A percentile compares a stretch with the other conserved stretches of the same genome.
These are phyloP conservation scores for Temnothorax ravouxi DNA, from an alignment of 2,888 invertebrate genomes.

Conservation along the genomic window DNA sequence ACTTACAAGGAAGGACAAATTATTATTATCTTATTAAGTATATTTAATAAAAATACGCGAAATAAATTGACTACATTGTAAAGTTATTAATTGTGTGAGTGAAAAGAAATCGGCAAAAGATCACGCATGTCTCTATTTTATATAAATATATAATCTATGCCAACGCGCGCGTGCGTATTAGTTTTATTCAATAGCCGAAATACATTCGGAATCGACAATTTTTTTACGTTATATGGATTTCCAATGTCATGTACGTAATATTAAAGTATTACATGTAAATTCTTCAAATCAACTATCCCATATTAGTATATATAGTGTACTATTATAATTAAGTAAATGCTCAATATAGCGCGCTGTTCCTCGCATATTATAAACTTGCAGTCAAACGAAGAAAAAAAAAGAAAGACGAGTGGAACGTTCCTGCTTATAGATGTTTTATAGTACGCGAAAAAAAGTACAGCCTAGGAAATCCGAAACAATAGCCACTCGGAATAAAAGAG, in stretches of 20 bases:
- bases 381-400: slow-evolving; percentile 24
- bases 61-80: slow-evolving; percentile 24
- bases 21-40: slow-evolving; percentile 20
- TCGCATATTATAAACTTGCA: slow-evolving; percentile 57
- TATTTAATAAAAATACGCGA: slow-evolving; percentile 5
- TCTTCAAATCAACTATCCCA: slow-evolving; percentile 26
- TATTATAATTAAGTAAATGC: slow-evolving; percentile 65
- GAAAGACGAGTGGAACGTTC: slow-evolving; percentile 38
- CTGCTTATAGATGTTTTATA: slow-evolving; percentile 55
- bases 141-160: slow-evolving; percentile 30
- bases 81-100: slow-evolving; percentile 32
- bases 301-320: slow-evolving; percentile 24
- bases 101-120: slow-evolving; percentile 2
- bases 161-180: not conserved
- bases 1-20: not conserved
- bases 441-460: slow-evolving; percentile 39
- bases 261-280: slow-evolving; percentile 48
- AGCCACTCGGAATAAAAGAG: slow-evolving; percentile 58
- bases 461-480: slow-evolving; percentile 40
- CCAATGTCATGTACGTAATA: slow-evolving; percentile 25
- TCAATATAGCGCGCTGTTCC: slow-evolving; percentile 65
- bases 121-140: slow-evolving; percentile 14
- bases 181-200: not conserved
- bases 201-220: not conserved
- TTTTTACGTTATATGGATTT: slow-evolving; percentile 16